A percentile compares a stretch with the other conserved stretches of the same genome.
These are phyloP conservation scores for Staurois parvus DNA, from an alignment of 2,797 vertebrate genomes.

Conservation along the genomic window DNA sequence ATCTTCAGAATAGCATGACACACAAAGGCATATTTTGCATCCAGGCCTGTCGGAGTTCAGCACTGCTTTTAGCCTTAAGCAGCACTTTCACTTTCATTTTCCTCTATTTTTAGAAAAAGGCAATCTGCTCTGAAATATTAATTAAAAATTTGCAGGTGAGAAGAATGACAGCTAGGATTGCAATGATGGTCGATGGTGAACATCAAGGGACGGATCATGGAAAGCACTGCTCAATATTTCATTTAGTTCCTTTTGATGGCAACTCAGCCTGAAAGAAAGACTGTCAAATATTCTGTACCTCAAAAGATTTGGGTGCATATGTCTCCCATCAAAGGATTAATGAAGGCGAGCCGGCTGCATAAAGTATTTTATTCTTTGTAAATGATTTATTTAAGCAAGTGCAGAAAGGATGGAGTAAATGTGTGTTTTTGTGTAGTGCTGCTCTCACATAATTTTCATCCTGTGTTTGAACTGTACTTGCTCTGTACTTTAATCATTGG, in stretches of 20 bases:
- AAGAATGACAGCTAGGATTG: slow-evolving; percentile 10
- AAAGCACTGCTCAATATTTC: slow-evolving; percentile 36
- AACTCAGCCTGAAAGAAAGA: slow-evolving; percentile 33
- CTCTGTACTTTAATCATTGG: neutral
- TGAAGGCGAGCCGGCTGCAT: neutral
- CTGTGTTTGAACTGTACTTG: neutral
- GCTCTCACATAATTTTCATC: neutral
- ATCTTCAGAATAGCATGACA: no score
- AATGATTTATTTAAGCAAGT: slow-evolving; percentile 34
- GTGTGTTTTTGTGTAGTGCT: neutral
- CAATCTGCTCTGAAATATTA: neutral
- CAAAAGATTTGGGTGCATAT: slow-evolving; percentile 12
- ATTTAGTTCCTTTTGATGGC: slow-evolving; percentile 31
- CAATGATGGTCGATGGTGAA: neutral
- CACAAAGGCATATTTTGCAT: neutral
- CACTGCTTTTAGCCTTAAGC: neutral
- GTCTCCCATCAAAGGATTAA: slow-evolving; percentile 23
- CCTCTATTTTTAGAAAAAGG: neutral
- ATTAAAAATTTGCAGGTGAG: slow-evolving; percentile 29
- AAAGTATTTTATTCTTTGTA: neutral
- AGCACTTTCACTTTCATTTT: neutral
- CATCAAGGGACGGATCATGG: slow-evolving; percentile 33
- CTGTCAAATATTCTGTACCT: slow-evolving; percentile 32
- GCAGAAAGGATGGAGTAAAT: neutral
- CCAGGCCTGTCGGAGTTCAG: no score